Base-by-base conservation (phyloP, 2,888 invertebrate genomes). In the Lacanobia oleracea region DNA sequence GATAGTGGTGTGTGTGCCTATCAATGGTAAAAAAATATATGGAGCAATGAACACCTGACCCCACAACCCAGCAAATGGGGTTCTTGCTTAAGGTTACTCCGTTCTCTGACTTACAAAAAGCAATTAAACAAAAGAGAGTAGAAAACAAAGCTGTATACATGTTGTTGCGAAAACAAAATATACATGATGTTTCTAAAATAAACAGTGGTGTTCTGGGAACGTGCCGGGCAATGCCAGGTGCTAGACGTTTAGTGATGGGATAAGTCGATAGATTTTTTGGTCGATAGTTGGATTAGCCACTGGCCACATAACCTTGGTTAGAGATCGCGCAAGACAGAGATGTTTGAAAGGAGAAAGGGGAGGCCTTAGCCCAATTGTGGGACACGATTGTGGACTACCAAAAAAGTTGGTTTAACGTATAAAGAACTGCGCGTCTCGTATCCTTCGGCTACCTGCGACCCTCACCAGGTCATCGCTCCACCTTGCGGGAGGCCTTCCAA, bases 121-220 rank as follows among this genome's bases (percentile, higher is more conserved):
- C 59, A 57, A 68, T 57, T 27, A 61, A 65, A 72, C 63, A 66
- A 59, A 75, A 37, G 43, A 67, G 23, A 53, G 70, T 63, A 10
- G 23, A 76, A 67, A 73, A 81, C 66, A 79, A 68, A 62, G 3
- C 23, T 54, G 64, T 72, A 76, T 76, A 72, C 68, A 64, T 67
- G 67, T 50, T 67, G 81, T 73, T 67, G 60, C 54, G 69, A 60
- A 77, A 80, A 74, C 79, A 82, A 77, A 77, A 75, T 81, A 78
- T 78, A 81, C 78, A 73, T 66, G 69, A 68, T 66, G 76, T 66
- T 68, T 81, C 80, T 80, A 89, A 92, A 92, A 92, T 92, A 92
- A 89, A 92, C 91, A 91, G 92, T 86, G 79, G 82, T 14, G 75
- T 85, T 86, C 85, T 86, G 72, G 82, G 89, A 90, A 90, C 65